phyloP scores from a whole-genome alignment of 2,888 invertebrate genomes.

The Melinopterus prodromus region DNA sequence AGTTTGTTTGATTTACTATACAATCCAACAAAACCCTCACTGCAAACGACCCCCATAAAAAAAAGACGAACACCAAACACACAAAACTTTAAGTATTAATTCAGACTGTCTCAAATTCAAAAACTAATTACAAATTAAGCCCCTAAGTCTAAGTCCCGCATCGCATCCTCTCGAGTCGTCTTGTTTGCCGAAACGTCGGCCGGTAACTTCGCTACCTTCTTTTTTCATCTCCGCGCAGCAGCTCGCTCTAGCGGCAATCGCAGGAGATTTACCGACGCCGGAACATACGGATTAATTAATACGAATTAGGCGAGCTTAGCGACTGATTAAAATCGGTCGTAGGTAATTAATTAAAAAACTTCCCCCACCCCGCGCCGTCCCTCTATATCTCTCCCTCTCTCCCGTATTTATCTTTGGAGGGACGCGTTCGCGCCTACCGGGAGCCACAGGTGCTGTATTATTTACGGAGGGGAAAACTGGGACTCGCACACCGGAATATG shows the following conservation, averaged over 20 bases:
- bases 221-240: slow-evolving; percentile 9
- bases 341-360: slow-evolving; percentile 24
- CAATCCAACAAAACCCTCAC: neutral
- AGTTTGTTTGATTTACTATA: too few relatives aligned
- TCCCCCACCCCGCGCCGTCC: slow-evolving; percentile 5
- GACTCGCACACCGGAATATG: slow-evolving; percentile 4
- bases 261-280: neutral
- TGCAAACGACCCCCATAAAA: too few relatives aligned
- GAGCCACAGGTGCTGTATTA: slow-evolving; percentile 25
- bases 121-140: too few relatives aligned
- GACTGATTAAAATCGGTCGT: slow-evolving; percentile 21
- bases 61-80: too few relatives aligned
- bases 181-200: slow-evolving; percentile 9
- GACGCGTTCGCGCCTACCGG: neutral
- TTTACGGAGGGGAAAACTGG: slow-evolving; percentile 13
- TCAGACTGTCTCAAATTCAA: too few relatives aligned
- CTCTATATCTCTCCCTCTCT: slow-evolving; percentile 10
- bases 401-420: neutral
- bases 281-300: slow-evolving; percentile 17
- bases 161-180: slow-evolving; percentile 6
- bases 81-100: too few relatives aligned
- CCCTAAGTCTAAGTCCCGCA: neutral
- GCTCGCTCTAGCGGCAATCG: neutral
- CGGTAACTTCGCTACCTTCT: slow-evolving; percentile 13
- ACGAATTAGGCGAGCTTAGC: slow-evolving; percentile 21